These are phyloP conservation scores for Elysia crispata DNA, from an alignment of 2,888 invertebrate genomes.

Conservation along the genomic window DNA sequence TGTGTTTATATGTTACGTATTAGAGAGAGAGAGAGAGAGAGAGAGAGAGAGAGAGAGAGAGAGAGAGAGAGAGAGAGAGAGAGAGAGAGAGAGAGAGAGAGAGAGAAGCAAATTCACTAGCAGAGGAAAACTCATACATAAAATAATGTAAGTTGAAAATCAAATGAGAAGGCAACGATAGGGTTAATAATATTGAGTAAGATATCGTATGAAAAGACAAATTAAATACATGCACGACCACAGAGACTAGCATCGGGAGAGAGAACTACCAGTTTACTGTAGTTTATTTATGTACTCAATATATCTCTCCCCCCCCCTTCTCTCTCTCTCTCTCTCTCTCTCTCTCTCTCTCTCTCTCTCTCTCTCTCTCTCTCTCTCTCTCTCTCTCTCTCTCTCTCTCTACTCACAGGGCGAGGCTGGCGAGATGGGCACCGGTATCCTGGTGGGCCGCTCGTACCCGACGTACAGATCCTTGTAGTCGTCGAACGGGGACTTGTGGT, in stretches of 20 bases:
- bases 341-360: too few relatives aligned
- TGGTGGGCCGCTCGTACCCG: constrained; percentile 32
- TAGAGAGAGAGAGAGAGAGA: not conserved
- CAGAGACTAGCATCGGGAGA: not conserved
- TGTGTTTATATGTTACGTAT: not conserved
- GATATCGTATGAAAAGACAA: not conserved
- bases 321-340: too few relatives aligned
- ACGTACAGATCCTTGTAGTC: constrained; percentile 71
- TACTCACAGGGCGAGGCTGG: not conserved
- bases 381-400: constrained; percentile 3
- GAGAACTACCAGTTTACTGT: too few relatives aligned
- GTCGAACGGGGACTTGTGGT: constrained; percentile 70
- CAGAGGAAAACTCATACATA: too few relatives aligned
- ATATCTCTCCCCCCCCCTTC: too few relatives aligned
- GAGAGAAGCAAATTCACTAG: too few relatives aligned
- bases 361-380: constrained; percentile 9
- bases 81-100: constrained; percentile 11
- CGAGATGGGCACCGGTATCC: not conserved
- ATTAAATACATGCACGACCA: not conserved
- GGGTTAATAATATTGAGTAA: too few relatives aligned
- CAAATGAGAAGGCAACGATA: too few relatives aligned
- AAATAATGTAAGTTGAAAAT: too few relatives aligned
- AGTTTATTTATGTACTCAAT: too few relatives aligned
- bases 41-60: constrained; percentile 6
- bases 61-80: constrained; percentile 11